Evolutionary conservation across 1,140 invertebrate species (phyloP).

Genomic region (Drosophila ananassae): DNA sequence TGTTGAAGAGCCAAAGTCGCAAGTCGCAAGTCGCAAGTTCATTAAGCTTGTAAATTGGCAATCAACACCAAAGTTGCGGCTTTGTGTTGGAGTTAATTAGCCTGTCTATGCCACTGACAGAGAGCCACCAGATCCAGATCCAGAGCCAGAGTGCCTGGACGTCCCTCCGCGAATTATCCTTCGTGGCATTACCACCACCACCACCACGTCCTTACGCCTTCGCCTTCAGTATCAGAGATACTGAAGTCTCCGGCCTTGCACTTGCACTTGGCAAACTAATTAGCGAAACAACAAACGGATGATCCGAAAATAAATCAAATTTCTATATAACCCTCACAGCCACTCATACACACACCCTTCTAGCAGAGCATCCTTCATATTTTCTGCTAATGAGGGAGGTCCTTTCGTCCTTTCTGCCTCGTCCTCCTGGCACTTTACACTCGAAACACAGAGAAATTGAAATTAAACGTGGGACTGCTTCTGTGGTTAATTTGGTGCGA

Average conservation of each 20-base stretch:
- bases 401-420: too few species aligned
- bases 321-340: background rate
- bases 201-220: too few species aligned
- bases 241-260: background rate
- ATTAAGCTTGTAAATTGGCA: conserved; percentile 73
- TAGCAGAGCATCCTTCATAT: too few species aligned
- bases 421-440: too few species aligned
- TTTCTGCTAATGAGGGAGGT: too few species aligned
- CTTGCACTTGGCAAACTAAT: conserved; percentile 10
- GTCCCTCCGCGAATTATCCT: conserved; percentile 23
- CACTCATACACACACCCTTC: background rate
- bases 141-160: background rate
- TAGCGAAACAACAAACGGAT: background rate
- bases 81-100: conserved; percentile 74
- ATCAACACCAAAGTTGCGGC: conserved; percentile 69
- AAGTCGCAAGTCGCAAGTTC: conserved; percentile 50
- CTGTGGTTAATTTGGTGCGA: too few species aligned
- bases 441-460: too few species aligned
- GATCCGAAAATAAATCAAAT: background rate
- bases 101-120: conserved; percentile 60
- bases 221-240: too few species aligned
- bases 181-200: background rate
- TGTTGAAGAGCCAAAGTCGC: conserved; percentile 1
- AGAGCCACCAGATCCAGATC: conserved; percentile 12
- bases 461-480: too few species aligned